A percentile compares a stretch with the other conserved stretches of the same genome.
phyloP scores from a whole-genome alignment of 2,797 vertebrate species.

The Sylvia borin region DNA sequence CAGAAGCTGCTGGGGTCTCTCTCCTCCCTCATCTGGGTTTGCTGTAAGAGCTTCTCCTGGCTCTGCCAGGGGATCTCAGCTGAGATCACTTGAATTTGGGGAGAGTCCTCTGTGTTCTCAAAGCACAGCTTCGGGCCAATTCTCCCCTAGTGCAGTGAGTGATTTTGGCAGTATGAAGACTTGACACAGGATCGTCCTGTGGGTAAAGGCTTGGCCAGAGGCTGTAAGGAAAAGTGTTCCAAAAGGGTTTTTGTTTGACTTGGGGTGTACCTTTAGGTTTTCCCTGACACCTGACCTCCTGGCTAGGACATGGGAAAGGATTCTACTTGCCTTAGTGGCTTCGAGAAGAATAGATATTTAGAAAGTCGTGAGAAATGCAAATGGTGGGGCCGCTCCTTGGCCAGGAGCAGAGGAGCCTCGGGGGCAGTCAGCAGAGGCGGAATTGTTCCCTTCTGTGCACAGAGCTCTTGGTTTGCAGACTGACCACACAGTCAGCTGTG shows the following conservation, averaged over 20 bases:
- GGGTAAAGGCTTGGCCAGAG: neutral
- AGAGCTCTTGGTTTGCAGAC: neutral
- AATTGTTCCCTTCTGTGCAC: neutral
- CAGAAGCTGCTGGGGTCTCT: neutral
- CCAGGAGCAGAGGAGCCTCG: neutral
- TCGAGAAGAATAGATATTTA: fast-evolving
- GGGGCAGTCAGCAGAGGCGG: neutral
- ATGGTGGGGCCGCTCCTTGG: neutral
- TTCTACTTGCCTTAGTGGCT: neutral
- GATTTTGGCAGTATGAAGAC: neutral
- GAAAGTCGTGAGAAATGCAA: neutral
- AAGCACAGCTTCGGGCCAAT: neutral
- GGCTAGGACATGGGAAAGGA: neutral
- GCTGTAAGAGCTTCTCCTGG: neutral
- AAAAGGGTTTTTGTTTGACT: neutral
- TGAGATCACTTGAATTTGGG: neutral
- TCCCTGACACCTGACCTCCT: neutral
- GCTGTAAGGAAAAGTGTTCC: neutral
- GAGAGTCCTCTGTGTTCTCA: neutral
- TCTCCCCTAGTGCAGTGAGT: neutral
- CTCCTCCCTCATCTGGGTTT: neutral
- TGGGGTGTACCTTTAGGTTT: neutral
- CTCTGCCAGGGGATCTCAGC: neutral
- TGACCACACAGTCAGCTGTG: neutral
- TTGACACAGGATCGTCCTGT: neutral